Evolutionary conservation across 2,888 invertebrate genomes (phyloP), one percentile per base, ranked within the genome.

Genomic region (Pachydiplax longipennis): DNA sequence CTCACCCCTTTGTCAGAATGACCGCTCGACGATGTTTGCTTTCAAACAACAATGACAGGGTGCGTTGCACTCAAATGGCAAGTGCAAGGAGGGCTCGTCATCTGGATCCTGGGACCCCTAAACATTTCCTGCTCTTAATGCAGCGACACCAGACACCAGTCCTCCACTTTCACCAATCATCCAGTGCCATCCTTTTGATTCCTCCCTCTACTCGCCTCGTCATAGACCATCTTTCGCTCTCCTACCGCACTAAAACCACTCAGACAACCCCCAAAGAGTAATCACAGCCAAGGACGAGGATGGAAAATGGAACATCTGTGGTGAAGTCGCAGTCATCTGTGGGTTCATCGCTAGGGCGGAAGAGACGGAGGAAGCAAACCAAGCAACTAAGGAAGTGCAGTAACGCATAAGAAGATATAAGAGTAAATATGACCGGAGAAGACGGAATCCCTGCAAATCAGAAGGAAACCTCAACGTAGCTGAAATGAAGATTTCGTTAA

Each of bases 151-250:
- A 58, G 58, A 83, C 83, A 83, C 35, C 83, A n/a, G 1, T n/a
- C 87, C 31, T 40, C 53, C 83, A 53, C 22, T 58, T 61, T 61
- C 87, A 61, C 87, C 87, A 87, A 87, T 87, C 87, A 87, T 48
- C 37, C 81, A 8, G 31, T 35, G 12, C 44, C 22, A 40, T 87
- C 87, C 31, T 31, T 58, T 58, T 31, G 35, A 61, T 37, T 37
- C 87, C 87, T 61, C 65, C 22, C 61, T 37, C 22, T 65, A 61
- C 61, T 0, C 53, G 8, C 40, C n/a, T 40, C 37, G 37, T 61
- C 87, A 13, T 87, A 35, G 22, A 37, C 37, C 81, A 53, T 81
- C 40, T 81, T 44, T 40, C 81, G 37, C 40, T 81, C 82, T 35
- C 6, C 61, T 22, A 3, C 18, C 22, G n/a, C 44, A 82, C n/a